Evolutionary conservation across 2,113 vertebrate genomes (phyloP), one percentile per base, ranked within the genome.

Genomic region (Rutilus rutilus): DNA sequence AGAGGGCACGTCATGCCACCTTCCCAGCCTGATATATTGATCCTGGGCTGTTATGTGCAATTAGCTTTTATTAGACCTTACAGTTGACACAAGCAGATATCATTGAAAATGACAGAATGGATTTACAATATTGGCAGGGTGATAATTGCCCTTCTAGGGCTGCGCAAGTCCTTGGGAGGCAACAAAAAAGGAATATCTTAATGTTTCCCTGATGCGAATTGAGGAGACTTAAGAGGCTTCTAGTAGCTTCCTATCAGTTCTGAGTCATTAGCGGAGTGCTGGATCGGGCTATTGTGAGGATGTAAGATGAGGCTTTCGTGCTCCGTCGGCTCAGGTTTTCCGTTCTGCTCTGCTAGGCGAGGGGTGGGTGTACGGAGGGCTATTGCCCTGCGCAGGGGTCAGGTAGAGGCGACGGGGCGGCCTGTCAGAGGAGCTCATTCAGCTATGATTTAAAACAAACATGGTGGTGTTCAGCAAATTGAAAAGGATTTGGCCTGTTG

Each of bases 21-120:
- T 93, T 90, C 89, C 89, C 93, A 90, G 88, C 81, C 89, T 89
- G 82, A 89, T 93, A 92, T 93, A 95, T 93, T 90, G 92, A 93
- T 93, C 91, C 84, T 11, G 30, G 17, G 67, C 54, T 87, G 78
- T 88, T 85, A 67, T 79, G 89, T 86, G 89, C 90, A 94, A 90
- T 94, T 92, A 93, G 88, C 88, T 90, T 94, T 94, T 95, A 93
- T 93, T 92, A 93, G 87, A 86, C 67, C 78, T 81, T 86, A 82
- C 91, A 90, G 87, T 89, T 89, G 88, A 91, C 89, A 87, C 89
- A 88, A 89, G 90, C 93, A 83, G 65, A 78, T 85, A 87, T 91
- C 92, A 93, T 90, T 92, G 90, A 92, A 93, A 88, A 86, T 82
- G 59, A 89, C 89, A 91, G 89, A 92, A 93, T 91, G 91, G 91